Percentiles rank a stretch among this genome's conserved stretches.
phyloP scores from a whole-genome alignment of 2,797 vertebrate genomes.

The Lateolabrax maculatus region DNA sequence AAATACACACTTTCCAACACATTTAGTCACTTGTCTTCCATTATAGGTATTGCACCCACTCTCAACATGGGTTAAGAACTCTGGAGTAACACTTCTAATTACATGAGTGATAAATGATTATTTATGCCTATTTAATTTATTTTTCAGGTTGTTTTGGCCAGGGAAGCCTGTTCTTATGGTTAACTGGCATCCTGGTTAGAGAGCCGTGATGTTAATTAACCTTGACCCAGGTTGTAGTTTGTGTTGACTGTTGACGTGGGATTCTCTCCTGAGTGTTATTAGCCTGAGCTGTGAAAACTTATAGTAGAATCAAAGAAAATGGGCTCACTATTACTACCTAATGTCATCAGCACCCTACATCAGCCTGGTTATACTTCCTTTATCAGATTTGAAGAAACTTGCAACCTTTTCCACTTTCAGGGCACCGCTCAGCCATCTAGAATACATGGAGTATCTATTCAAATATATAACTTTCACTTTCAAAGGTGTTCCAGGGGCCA shows the following conservation, averaged over 20 bases:
- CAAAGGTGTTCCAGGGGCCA: too few species aligned
- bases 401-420: too few species aligned
- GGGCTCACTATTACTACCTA: neutral
- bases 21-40: neutral
- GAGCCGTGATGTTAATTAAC: constrained; percentile 1
- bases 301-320: neutral
- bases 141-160: neutral
- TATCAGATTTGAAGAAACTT: too few species aligned
- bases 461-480: neutral
- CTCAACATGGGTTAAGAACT: neutral
- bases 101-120: neutral
- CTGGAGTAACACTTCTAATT: neutral
- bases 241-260: neutral
- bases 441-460: neutral
- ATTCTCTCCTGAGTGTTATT: neutral
- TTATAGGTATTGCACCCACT: neutral
- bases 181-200: neutral
- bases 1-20: constrained; percentile 12
- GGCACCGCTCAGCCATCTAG: neutral
- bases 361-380: neutral
- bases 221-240: neutral
- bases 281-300: neutral
- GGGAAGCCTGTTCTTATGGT: neutral
- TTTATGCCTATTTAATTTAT: neutral
- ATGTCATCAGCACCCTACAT: neutral